These are phyloP conservation scores for Synanthedon vespiformis DNA, from an alignment of 2,888 invertebrate genomes.

Conservation along the genomic window DNA sequence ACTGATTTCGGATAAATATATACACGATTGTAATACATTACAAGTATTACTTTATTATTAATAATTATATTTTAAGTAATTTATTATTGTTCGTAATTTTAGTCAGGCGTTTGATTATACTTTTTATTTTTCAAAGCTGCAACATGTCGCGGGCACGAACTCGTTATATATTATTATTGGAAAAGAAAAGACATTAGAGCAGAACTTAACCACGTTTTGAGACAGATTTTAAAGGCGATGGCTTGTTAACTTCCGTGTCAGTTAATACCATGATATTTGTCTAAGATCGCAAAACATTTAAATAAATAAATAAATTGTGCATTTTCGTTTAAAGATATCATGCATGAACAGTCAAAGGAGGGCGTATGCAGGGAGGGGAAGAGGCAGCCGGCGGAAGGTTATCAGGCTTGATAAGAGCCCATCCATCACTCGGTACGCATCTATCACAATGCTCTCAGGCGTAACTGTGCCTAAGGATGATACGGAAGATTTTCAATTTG, in stretches of 20 bases:
- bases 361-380: conserved; percentile 12
- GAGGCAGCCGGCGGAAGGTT: conserved; percentile 48
- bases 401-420: conserved; percentile 58
- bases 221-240: neutral
- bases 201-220: too few relatives aligned
- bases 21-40: too few relatives aligned
- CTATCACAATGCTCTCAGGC: conserved; percentile 21
- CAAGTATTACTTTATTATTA: too few relatives aligned
- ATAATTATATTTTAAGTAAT: too few relatives aligned
- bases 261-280: neutral
- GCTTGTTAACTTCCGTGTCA: neutral
- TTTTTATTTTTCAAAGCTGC: too few relatives aligned
- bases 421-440: conserved; percentile 50
- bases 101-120: too few relatives aligned
- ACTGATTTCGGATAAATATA: too few relatives aligned
- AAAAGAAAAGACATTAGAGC: too few relatives aligned
- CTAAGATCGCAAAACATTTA: too few relatives aligned
- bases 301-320: conserved; percentile 1
- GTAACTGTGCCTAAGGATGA: conserved; percentile 4
- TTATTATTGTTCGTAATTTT: too few relatives aligned
- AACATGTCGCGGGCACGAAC: too few relatives aligned
- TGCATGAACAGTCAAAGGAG: conserved; percentile 1
- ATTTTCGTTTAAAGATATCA: conserved; percentile 31
- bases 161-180: too few relatives aligned
- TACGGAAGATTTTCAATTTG: conserved; percentile 44